These are phyloP conservation scores for Nomada hirtipes DNA, from an alignment of 2,888 invertebrate species.

Conservation along the genomic window DNA sequence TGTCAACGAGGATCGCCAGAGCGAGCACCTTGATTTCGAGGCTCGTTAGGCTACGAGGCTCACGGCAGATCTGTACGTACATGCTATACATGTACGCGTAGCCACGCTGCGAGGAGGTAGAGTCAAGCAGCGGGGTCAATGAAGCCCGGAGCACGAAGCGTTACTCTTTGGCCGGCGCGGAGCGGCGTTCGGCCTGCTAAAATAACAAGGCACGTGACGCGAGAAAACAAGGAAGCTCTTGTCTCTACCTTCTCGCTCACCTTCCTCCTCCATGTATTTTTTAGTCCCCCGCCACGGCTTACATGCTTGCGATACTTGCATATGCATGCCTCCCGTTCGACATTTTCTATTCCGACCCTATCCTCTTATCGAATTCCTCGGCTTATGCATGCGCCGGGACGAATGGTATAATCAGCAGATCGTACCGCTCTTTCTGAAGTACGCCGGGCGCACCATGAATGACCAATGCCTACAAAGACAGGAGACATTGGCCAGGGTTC, in stretches of 20 bases:
- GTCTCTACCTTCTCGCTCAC: conserved; percentile 59
- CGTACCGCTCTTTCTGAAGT: neutral
- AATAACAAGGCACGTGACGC: conserved; percentile 74
- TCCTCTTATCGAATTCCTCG: neutral
- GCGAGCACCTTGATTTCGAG: conserved; percentile 44
- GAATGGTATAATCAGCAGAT: neutral
- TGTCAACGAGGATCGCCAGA: conserved; percentile 32
- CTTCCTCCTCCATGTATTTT: conserved; percentile 38
- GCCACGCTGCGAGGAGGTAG: conserved; percentile 18
- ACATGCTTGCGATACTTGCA: no score
- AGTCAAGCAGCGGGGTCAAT: conserved; percentile 58
- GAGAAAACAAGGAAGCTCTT: conserved; percentile 77
- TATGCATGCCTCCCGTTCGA: neutral
- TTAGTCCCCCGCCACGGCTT: neutral
- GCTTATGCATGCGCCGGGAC: no score
- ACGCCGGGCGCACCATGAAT: conserved; percentile 7
- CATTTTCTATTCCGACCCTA: neutral
- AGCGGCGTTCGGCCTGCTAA: conserved; percentile 58
- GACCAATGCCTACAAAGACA: conserved; percentile 4
- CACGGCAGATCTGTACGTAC: neutral
- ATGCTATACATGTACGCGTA: conserved; percentile 1
- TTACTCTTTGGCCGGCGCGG: conserved; percentile 32
- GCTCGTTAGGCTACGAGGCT: conserved; percentile 29
- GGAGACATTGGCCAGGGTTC: conserved; percentile 14
- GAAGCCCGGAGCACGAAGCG: conserved; percentile 60